Evolutionary conservation across 2,888 invertebrate genomes (phyloP), one percentile per base, ranked within the genome.

Genomic region (Zygothrica quintamaculata): DNA sequence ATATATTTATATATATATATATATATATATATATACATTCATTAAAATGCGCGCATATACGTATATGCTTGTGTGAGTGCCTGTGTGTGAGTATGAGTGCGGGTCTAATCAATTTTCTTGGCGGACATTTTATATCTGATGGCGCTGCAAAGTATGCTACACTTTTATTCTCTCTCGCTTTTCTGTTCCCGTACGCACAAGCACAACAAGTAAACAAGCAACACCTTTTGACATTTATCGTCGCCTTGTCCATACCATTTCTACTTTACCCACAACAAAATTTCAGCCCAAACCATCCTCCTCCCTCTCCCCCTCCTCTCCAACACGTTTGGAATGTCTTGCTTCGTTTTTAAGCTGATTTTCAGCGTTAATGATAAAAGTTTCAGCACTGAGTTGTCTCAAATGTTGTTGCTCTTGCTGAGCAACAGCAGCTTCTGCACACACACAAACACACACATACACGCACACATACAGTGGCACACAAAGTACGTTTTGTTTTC

Each of bases 181-280:
- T n/a, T 12, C 16, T 12, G 15, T 11, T 29, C 43, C 8, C 9
- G 3, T 15, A 12, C 8, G 18, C 12, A 1, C 18, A 2, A 22
- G 18, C n/a, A 13, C 57, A 36, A 43, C 29, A 36, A 50, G 34
- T 51, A 57, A 44, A 59, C 56, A 56, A 42, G 26, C 51, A 68
- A 79, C 74, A 79, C 84, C 79, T 79, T 81, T 65, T 77, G 81
- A 79, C 84, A 80, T 80, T 77, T 80, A 80, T 77, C 62, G 77
- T 57, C 56, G 60, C 55, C 59, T 51, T 50, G 37, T 64, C 59
- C 44, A 59, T 51, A 47, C 9, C 25, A 2, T 29, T 36, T 13
- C 0, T 11, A 7, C 6, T 6, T 7, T n/a, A 22, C 34, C 1
- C 31, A 1, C 11, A 11, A 5, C 4, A 12, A 13, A 13, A n/a